Conservation (phyloP, 2,888 invertebrate genomes). For the Polia nebulosa region DNA sequence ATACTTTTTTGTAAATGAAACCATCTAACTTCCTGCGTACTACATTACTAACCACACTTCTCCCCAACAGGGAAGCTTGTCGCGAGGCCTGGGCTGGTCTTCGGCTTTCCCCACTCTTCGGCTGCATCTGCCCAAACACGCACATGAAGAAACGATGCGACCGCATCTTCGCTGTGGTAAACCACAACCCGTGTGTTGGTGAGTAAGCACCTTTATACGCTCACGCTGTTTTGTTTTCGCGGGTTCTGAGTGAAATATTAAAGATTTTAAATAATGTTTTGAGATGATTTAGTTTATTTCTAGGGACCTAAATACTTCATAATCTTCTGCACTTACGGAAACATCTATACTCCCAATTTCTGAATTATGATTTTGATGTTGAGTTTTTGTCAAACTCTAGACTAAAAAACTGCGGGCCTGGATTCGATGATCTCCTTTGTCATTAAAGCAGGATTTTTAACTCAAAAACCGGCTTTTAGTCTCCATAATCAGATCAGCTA, state of each 20-base stretch:
- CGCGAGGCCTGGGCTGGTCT: slow-evolving; percentile 97
- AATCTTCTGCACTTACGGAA: too few species aligned
- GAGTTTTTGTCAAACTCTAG: too few species aligned
- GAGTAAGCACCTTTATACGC: slow-evolving; percentile 88
- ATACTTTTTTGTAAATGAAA: not conserved
- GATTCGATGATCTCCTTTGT: too few species aligned
- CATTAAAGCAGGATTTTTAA: too few species aligned
- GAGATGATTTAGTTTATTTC: not conserved
- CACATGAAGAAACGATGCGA: slow-evolving; percentile 97
- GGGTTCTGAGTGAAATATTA: slow-evolving; percentile 83
- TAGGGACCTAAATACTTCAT: too few species aligned
- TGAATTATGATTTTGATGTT: too few species aligned
- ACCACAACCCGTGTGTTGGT: slow-evolving; percentile 98
- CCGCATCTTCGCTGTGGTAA: slow-evolving; percentile 96
- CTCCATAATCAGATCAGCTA: too few species aligned
- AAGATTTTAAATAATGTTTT: not conserved
- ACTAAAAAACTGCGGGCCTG: too few species aligned
- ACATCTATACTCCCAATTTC: too few species aligned
- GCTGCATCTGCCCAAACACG: slow-evolving; percentile 97
- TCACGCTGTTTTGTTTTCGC: slow-evolving; percentile 70
- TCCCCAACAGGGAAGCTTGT: slow-evolving; percentile 93
- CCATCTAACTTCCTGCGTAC: too few species aligned
- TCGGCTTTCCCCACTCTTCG: slow-evolving; percentile 97
- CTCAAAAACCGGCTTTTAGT: too few species aligned
- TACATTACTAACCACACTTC: not conserved